phyloP scores from a whole-genome alignment of 2,888 invertebrate genomes.

The Mycogona germanica region DNA sequence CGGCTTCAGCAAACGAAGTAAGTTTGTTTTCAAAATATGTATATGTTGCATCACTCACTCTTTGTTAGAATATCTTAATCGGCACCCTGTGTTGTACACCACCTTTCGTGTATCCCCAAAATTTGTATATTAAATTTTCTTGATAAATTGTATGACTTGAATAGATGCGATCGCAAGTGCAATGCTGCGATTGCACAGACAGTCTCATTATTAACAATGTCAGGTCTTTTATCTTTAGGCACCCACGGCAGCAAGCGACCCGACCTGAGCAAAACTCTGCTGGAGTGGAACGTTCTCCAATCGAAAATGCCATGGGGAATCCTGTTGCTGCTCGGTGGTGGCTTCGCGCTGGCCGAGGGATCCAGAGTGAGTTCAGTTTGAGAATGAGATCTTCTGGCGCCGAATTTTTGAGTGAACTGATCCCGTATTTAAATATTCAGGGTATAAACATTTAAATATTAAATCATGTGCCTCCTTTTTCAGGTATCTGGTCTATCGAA shows the following conservation, averaged over 20 bases:
- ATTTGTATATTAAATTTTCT: too few relatives aligned
- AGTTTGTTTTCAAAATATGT: too few relatives aligned
- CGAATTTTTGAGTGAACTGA: background rate
- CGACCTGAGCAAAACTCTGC: constrained; percentile 10
- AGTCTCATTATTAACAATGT: too few relatives aligned
- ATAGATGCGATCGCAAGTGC: too few relatives aligned
- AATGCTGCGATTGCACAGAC: too few relatives aligned
- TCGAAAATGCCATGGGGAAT: constrained; percentile 83
- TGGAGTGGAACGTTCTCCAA: constrained; percentile 63
- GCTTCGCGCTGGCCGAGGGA: constrained; percentile 81
- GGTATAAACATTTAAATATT: too few relatives aligned
- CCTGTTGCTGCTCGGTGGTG: constrained; percentile 73
- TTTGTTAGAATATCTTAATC: background rate
- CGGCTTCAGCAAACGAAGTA: constrained; percentile 9
- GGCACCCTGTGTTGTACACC: background rate
- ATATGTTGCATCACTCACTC: background rate
- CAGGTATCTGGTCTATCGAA: constrained; percentile 31
- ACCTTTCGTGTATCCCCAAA: too few relatives aligned
- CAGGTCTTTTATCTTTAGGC: background rate
- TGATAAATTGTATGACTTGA: too few relatives aligned
- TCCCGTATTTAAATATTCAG: too few relatives aligned
- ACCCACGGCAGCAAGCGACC: background rate
- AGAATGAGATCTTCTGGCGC: too few relatives aligned
- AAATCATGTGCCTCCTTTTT: background rate
- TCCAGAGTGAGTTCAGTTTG: constrained; percentile 41